phyloP scores from a whole-genome alignment of 2,113 vertebrate genomes.

The Felis catus region F.catus_Fca126_mat1.0 CM031415.1:87521501-87522000 shows the following conservation, averaged over 20 bases:
- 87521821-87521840: not conserved
- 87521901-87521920: not conserved
- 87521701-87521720: not conserved
- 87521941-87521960: not conserved
- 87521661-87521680: too few species aligned
- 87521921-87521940: not conserved
- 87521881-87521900: not conserved
- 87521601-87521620: too few species aligned
- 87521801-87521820: not conserved
- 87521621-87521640: too few species aligned
- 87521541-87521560: too few species aligned
- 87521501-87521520: too few species aligned
- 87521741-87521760: not conserved
- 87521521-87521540: too few species aligned
- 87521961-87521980: not conserved
- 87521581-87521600: too few species aligned
- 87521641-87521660: too few species aligned
- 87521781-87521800: not conserved
- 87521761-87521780: not conserved
- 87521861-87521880: not conserved
- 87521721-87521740: not conserved
- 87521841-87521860: not conserved
- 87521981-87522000: not conserved
- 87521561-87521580: too few species aligned
- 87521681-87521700: too few species aligned